A percentile compares a stretch with the other conserved stretches of the same genome.
Conservation (phyloP, 1,140 invertebrate species). For the Planococcus citri region DNA sequence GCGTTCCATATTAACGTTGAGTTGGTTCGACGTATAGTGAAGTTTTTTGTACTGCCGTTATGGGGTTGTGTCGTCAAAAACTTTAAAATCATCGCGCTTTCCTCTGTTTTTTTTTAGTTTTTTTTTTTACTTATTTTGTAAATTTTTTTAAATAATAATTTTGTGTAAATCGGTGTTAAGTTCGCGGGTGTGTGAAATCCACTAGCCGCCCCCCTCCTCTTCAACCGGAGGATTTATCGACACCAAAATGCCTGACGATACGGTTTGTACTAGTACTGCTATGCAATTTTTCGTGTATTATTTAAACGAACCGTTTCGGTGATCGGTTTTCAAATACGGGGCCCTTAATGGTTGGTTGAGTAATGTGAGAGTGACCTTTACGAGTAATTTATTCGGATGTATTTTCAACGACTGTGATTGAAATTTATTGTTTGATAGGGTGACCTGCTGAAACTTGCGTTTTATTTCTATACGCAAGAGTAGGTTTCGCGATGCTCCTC, state of each 20-base stretch:
- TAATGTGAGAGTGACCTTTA: neutral
- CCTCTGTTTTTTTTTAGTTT: neutral
- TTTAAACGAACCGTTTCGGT: neutral
- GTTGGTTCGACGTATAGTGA: neutral
- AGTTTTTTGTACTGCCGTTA: constrained; percentile 13
- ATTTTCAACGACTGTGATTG: too few relatives aligned
- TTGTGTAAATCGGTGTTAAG: neutral
- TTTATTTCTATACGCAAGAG: too few relatives aligned
- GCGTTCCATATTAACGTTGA: constrained; percentile 14
- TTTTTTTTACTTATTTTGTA: neutral
- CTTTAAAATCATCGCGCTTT: neutral
- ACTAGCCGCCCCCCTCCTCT: neutral
- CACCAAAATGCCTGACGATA: constrained; percentile 1
- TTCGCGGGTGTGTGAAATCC: neutral
- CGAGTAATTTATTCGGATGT: neutral
- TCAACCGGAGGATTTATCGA: neutral
- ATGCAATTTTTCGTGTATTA: neutral
- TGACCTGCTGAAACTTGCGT: too few relatives aligned
- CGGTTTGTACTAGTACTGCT: neutral
- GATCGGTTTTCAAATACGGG: neutral
- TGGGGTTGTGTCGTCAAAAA: constrained; percentile 7
- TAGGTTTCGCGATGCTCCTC: too few relatives aligned
- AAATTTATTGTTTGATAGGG: too few relatives aligned
- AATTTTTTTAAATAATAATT: neutral
- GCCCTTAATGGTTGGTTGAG: neutral